Evolutionary conservation across 2,888 invertebrate genomes (phyloP).

Genomic region (Leptinotarsa haldemani): DNA sequence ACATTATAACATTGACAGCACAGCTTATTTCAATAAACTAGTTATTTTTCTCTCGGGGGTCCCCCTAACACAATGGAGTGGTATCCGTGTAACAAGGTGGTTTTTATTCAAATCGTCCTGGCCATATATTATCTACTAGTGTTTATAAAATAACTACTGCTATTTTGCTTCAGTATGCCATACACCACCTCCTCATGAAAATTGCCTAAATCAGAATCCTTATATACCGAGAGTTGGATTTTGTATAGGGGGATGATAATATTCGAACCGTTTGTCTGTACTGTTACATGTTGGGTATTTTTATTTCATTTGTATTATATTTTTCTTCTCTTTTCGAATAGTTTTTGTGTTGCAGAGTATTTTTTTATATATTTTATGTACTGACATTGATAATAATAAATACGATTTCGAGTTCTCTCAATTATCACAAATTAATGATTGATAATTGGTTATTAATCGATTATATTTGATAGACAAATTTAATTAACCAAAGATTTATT

Average conservation of each 20-base stretch:
- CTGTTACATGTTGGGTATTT: constrained; percentile 54
- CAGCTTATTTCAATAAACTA: constrained; percentile 47
- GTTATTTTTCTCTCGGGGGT: constrained; percentile 27
- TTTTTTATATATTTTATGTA: not conserved
- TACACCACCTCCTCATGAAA: constrained; percentile 24
- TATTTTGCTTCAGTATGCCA: constrained; percentile 10
- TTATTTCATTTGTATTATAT: constrained; percentile 37
- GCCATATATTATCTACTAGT: not conserved
- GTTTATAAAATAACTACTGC: not conserved
- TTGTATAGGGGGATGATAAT: constrained; percentile 32
- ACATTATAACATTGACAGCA: constrained; percentile 57
- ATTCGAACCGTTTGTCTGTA: constrained; percentile 44
- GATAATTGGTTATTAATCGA: too few species aligned
- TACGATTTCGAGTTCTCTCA: too few species aligned
- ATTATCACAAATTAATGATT: too few species aligned
- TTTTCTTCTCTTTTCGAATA: constrained; percentile 32
- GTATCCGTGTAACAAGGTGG: constrained; percentile 18
- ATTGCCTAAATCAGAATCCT: not conserved
- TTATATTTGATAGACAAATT: too few species aligned
- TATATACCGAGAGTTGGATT: not conserved
- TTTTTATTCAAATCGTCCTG: not conserved
- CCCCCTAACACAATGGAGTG: constrained; percentile 27
- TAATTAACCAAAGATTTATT: not conserved
- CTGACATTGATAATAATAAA: too few species aligned
- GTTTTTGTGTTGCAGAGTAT: constrained; percentile 31